Base-by-base conservation (phyloP, 1,140 invertebrate genomes). In the Agrypnia vestita region DNA sequence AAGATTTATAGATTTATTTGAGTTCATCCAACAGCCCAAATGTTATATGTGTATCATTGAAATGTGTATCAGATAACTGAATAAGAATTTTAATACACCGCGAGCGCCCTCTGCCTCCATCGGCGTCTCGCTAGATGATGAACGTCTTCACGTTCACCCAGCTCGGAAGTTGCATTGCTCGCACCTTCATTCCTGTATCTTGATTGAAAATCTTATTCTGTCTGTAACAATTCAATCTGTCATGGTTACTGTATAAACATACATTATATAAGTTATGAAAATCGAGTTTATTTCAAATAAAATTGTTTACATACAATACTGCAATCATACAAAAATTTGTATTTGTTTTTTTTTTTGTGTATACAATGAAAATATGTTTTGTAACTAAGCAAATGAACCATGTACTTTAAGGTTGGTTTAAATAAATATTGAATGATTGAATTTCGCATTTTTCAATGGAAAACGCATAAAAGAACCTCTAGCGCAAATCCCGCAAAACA, bases 361-460 rank as follows among this genome's bases (percentile, higher is more conserved):
- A 72, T 73, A 25, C 56, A 79, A 79, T 79, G 77, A 69, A 69
- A 46, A 69, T 44, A 59, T 55, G 46, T 79, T 73, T 74, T 79
- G 77, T 72, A 59, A 72, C 25, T 72, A 79, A 73, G 25, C 43
- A 79, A 73, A 74, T 62, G 59, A 80, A 73, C 56, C 71, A 74
- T 80, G 78, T 80, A 80, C 44, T 71, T 55, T 80, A 74, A 80
- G 19, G 72, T 74, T 74, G 72, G 78, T 80, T 67, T 74, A 75
- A 80, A 80, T 80, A 80, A 80, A 80, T 80, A 64, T 80, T 76
- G 73, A 80, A 80, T 76, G 53, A 76, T 76, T 80, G 74, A 80
- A 80, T 71, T 77, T 77, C 69, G 79, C 79, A 80, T 80, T 80
- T 80, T 80, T 80, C 79, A 80, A 80, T 80, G 75, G 78, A 80